These are phyloP conservation scores for Gallinago nigripennis DNA, from an alignment of 2,797 vertebrate species.

Conservation along the genomic window DNA sequence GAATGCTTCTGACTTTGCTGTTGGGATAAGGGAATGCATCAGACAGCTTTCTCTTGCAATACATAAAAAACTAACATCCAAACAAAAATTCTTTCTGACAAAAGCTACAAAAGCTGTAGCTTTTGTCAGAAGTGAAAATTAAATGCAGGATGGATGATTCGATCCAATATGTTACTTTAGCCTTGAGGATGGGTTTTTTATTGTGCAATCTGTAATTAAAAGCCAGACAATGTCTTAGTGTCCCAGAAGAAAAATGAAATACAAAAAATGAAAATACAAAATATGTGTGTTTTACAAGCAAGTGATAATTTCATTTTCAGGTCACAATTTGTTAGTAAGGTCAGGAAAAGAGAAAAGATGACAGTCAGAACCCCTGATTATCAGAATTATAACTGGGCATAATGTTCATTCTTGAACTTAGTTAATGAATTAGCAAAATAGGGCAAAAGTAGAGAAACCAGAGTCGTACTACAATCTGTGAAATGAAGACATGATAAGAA, in stretches of 20 bases:
- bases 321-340: not conserved
- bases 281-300: not conserved
- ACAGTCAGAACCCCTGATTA: not conserved
- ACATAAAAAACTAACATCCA: slow-evolving; percentile 12
- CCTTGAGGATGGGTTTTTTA: not conserved
- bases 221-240: not conserved
- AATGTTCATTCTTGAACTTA: not conserved
- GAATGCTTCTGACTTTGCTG: not conserved
- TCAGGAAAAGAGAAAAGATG: not conserved
- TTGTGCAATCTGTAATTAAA: slow-evolving; percentile 47
- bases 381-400: not conserved
- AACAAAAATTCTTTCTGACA: slow-evolving; percentile 26
- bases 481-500: not conserved
- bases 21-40: not conserved
- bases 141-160: slow-evolving; percentile 48
- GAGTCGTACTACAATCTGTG: not conserved
- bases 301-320: not conserved
- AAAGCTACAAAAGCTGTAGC: not conserved
- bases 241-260: not conserved
- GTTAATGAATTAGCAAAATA: not conserved
- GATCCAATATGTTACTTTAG: slow-evolving; percentile 5
- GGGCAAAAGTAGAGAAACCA: not conserved
- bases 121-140: slow-evolving; percentile 61
- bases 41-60: slow-evolving; percentile 16
- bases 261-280: not conserved